Percentiles rank a stretch among this genome's conserved stretches.
Evolutionary conservation across 2,888 invertebrate genomes (phyloP).

Genomic region (Syritta pipiens): DNA sequence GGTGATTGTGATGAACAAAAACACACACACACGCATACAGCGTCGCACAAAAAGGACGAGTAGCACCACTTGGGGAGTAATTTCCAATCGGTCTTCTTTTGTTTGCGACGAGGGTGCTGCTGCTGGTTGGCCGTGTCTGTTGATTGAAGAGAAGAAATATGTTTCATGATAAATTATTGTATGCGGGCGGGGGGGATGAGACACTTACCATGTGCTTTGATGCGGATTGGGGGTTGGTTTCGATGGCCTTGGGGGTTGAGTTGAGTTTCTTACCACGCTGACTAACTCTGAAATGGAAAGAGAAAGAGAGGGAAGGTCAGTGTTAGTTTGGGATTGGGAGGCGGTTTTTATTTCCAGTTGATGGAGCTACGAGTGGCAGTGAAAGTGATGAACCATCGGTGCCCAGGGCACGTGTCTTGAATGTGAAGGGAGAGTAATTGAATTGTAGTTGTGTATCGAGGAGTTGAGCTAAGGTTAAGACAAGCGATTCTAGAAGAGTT

Average conservation of each 20-base stretch:
- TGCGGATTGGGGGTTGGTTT: constrained; percentile 27
- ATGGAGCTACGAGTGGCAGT: too few species aligned
- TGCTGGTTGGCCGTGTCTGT: constrained; percentile 30
- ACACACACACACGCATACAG: background rate
- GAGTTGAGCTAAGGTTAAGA: too few species aligned
- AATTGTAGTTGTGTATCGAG: too few species aligned
- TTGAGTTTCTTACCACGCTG: background rate
- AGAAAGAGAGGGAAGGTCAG: too few species aligned
- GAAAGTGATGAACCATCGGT: too few species aligned
- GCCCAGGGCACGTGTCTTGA: too few species aligned
- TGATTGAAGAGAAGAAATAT: constrained; percentile 42
- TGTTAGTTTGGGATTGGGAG: too few species aligned
- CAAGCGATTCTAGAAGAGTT: too few species aligned
- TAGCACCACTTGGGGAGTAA: constrained; percentile 9
- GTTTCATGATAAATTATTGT: constrained; percentile 28
- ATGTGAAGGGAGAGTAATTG: too few species aligned
- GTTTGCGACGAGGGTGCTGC: background rate
- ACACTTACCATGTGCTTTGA: constrained; percentile 51
- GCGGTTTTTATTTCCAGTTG: too few species aligned
- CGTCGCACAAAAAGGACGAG: too few species aligned
- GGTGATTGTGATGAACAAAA: constrained; percentile 51
- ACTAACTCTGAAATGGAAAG: background rate
- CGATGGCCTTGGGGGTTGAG: constrained; percentile 6
- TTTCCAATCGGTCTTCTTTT: constrained; percentile 32
- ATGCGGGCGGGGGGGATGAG: background rate